Percentiles rank a stretch among this genome's conserved stretches.
Conservation (phyloP, 1,140 invertebrate species). For the Delia radicum region DNA sequence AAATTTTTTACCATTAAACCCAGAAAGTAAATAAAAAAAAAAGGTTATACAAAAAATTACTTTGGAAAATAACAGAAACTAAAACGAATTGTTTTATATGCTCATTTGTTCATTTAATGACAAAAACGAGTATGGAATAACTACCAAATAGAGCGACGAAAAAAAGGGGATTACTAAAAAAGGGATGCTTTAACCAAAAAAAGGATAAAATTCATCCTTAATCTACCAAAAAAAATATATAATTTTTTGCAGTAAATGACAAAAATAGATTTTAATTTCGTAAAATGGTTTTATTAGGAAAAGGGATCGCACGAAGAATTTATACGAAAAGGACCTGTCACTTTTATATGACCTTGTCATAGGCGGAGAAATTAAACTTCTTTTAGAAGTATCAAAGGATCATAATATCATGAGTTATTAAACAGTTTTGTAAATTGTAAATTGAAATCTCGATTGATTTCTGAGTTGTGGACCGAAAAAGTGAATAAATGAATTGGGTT, state of each 20-base stretch:
- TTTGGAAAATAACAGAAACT: slow-evolving; percentile 32
- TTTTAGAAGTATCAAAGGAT: too few relatives aligned
- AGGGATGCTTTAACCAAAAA: slow-evolving; percentile 36
- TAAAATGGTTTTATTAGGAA: too few relatives aligned
- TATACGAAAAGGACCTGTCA: too few relatives aligned
- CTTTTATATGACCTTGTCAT: too few relatives aligned
- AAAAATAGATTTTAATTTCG: neutral
- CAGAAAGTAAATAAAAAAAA: slow-evolving; percentile 23
- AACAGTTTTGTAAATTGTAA: too few relatives aligned
- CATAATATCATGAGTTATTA: too few relatives aligned
- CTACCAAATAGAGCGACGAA: slow-evolving; percentile 34
- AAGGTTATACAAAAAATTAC: neutral
- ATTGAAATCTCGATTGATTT: too few relatives aligned
- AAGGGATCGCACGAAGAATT: too few relatives aligned
- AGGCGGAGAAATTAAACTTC: too few relatives aligned
- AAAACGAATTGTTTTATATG: slow-evolving; percentile 55
- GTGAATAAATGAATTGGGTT: too few relatives aligned
- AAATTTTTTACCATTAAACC: slow-evolving; percentile 28
- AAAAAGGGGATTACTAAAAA: slow-evolving; percentile 14
- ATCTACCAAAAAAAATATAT: slow-evolving; percentile 1
- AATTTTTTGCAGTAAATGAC: neutral
- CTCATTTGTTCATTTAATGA: slow-evolving; percentile 56
- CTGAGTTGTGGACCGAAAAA: too few relatives aligned
- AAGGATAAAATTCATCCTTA: slow-evolving; percentile 54
- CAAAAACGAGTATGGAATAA: slow-evolving; percentile 46